Conservation (phyloP, 2,113 vertebrate genomes). For the Salvelinus sp. region DNA sequence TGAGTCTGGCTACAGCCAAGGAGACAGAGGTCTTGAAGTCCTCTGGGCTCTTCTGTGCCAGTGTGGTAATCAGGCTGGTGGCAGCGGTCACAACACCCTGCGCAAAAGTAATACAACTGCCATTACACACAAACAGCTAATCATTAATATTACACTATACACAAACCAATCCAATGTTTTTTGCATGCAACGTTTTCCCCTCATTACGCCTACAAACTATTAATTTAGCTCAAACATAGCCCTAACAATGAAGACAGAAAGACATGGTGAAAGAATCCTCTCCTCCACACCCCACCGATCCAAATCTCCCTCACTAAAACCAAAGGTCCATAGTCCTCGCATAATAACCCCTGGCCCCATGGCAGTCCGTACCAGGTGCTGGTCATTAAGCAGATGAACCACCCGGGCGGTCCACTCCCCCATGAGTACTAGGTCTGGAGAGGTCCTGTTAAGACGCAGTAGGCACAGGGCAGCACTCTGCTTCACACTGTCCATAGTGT, state of each 20-base stretch:
- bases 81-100: constrained; percentile 92
- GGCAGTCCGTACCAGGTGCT: constrained; percentile 85
- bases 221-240: not conserved
- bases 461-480: constrained; percentile 90
- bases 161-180: not conserved
- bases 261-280: not conserved
- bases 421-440: constrained; percentile 90
- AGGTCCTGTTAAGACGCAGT: constrained; percentile 88
- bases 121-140: too few relatives aligned
- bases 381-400: constrained; percentile 90
- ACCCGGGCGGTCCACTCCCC: constrained; percentile 92
- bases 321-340: constrained; percentile 18
- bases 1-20: constrained; percentile 86
- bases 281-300: not conserved
- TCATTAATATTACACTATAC: too few relatives aligned
- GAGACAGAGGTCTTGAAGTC: constrained; percentile 93
- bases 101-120: not conserved
- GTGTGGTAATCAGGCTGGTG: constrained; percentile 82
- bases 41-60: constrained; percentile 92
- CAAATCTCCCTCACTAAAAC: not conserved
- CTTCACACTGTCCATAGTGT: constrained; percentile 95
- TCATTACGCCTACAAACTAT: not conserved
- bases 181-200: too few relatives aligned
- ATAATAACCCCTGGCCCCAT: not conserved
- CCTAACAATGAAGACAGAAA: not conserved